A percentile compares a stretch with the other conserved stretches of the same genome.
These are phyloP conservation scores for Anastatus disparis DNA, from an alignment of 1,140 invertebrate species.

Conservation along the genomic window DNA sequence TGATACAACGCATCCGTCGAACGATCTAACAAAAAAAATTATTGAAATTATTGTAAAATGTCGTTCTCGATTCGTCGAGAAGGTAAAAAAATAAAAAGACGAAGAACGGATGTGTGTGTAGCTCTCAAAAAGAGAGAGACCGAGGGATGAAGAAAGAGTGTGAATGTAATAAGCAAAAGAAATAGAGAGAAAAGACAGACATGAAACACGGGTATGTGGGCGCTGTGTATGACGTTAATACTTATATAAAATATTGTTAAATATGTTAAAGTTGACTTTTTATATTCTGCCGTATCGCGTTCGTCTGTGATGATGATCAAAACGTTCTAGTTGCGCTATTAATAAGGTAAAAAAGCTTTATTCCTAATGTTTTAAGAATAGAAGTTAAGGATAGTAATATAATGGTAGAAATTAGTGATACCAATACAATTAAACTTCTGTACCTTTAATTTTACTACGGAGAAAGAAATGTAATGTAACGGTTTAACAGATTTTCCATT, in stretches of 20 bases:
- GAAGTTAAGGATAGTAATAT: constrained; percentile 39
- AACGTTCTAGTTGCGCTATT: constrained; percentile 38
- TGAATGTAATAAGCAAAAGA: constrained; percentile 5
- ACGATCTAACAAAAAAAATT: constrained; percentile 26
- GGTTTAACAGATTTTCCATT: constrained; percentile 20
- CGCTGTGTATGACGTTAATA: constrained; percentile 31
- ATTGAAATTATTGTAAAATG: constrained; percentile 17
- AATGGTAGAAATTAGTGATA: constrained; percentile 31
- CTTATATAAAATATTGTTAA: constrained; percentile 5
- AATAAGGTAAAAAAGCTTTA: constrained; percentile 39
- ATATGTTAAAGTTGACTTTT: constrained; percentile 36
- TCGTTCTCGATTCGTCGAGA: constrained; percentile 37
- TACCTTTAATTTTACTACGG: constrained; percentile 16
- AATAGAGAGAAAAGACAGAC: constrained; percentile 31
- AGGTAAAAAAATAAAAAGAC: not conserved
- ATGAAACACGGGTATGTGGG: constrained; percentile 31
- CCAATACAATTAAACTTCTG: constrained; percentile 24
- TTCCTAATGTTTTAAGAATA: constrained; percentile 35
- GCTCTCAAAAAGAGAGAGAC: constrained; percentile 21
- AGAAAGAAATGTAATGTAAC: constrained; percentile 26
- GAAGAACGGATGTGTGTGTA: constrained; percentile 12
- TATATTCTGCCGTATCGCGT: constrained; percentile 25
- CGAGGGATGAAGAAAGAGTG: constrained; percentile 21
- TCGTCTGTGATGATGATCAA: constrained; percentile 42
- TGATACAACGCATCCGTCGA: constrained; percentile 21